Base-by-base conservation (phyloP, 2,888 invertebrate species). In the Blomia tropicalis region DNA sequence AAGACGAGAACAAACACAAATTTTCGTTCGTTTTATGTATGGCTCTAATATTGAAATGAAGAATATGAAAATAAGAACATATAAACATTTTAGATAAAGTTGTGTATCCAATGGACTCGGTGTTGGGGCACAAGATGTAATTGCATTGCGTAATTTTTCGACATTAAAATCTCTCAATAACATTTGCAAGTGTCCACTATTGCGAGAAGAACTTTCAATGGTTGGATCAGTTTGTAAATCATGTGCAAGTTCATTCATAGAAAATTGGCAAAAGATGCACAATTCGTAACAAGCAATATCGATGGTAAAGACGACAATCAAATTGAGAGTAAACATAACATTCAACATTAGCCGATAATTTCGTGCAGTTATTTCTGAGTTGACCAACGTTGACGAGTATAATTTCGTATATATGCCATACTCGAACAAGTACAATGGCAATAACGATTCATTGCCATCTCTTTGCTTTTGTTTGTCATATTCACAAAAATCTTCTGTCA, bases 351-450 rank as follows among this genome's bases (percentile, higher is more conserved):
- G n/a, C n/a, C n/a, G n/a, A 36, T 36, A 36, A 17, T 36, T 11
- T 11, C 7, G 7, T 17, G 22, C 22, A n/a, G 11, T 47, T 27
- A 27, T 25, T 27, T 47, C 51, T 11, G 22, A n/a, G 22, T 7
- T n/a, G 17, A 17, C 7, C 36, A 36, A 36, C 36, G 36, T 36
- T 17, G 36, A 17, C 7, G 7, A 7, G 7, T 17, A 11, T 7
- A 7, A 17, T 36, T 17, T 36, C 17, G n/a, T n/a, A 27, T 25
- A 47, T 14, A 47, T 14, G 22, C 23, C 51, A 27, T 7, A 25
- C 51, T 47, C 51, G 51, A 47, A 47, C 14, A 47, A 27, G 51
- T 25, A 47, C 23, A 47, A 27, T 27, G 51, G 51, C 7, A 47
- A 25, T 27, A 47, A n/a, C 51, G 51, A 27, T 27, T 47, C 51